These are phyloP conservation scores for Andrena bicolor DNA, from an alignment of 2,888 invertebrate species.

Conservation along the genomic window DNA sequence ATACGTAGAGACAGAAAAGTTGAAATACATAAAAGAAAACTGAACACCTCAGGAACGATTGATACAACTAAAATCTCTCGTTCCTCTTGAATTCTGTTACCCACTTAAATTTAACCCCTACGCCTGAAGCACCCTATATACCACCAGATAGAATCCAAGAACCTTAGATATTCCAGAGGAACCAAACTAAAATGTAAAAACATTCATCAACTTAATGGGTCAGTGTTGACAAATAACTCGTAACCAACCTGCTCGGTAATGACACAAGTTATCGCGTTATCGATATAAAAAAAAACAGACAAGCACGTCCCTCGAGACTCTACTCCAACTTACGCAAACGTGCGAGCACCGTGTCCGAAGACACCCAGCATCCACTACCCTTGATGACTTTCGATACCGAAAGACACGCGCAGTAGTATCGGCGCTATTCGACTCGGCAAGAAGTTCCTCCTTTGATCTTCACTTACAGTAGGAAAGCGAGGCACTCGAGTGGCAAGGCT, in stretches of 20 bases:
- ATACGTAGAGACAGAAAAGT: not conserved
- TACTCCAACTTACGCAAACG: not conserved
- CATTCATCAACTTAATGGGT: not conserved
- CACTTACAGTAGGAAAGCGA: conserved; percentile 4
- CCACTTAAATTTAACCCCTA: not conserved
- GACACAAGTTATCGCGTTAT: not conserved
- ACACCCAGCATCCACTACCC: not conserved
- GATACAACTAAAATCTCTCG: too few relatives aligned
- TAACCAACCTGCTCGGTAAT: not conserved
- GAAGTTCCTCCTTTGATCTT: conserved; percentile 37
- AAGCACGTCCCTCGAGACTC: not conserved
- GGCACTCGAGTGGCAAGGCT: conserved; percentile 14
- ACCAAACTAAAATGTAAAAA: not conserved
- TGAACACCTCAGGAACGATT: too few relatives aligned
- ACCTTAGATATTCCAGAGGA: too few relatives aligned
- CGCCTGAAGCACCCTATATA: not conserved
- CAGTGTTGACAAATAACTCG: not conserved
- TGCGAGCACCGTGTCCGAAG: not conserved
- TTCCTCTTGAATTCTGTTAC: not conserved
- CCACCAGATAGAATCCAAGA: not conserved
- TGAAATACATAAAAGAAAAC: not conserved
- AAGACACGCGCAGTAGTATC: not conserved
- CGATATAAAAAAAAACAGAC: too few relatives aligned
- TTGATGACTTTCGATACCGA: not conserved
- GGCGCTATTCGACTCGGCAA: conserved; percentile 1